phyloP scores from a whole-genome alignment of 2,888 invertebrate species.

The Neocrepidodera transversa region DNA sequence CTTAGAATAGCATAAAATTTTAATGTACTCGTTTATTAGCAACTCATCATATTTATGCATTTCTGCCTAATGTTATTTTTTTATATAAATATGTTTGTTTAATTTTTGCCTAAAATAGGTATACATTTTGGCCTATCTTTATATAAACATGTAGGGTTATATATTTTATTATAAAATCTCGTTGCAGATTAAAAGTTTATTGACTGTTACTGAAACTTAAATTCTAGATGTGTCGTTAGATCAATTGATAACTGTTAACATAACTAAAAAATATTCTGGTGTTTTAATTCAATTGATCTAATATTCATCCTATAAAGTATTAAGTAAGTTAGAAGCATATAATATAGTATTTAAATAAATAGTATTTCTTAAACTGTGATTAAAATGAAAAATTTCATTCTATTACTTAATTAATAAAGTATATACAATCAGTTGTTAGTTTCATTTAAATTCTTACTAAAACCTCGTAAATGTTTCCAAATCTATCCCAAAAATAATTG shows the following conservation, averaged over 20 bases:
- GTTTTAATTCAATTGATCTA: too few species aligned
- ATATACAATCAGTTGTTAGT: background rate
- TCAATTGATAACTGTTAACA: too few species aligned
- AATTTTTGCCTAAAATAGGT: too few species aligned
- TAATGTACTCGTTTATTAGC: too few species aligned
- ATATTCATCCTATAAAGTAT: too few species aligned
- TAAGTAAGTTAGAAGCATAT: background rate
- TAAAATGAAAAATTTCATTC: conserved; percentile 50
- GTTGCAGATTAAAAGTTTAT: background rate
- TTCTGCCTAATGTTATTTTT: too few species aligned
- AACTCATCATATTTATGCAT: too few species aligned
- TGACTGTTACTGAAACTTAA: background rate
- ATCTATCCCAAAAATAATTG: too few species aligned
- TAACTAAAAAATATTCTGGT: too few species aligned
- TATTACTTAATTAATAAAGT: conserved; percentile 50
- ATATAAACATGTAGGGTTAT: background rate
- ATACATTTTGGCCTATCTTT: background rate
- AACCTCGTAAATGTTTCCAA: background rate
- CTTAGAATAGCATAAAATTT: too few species aligned
- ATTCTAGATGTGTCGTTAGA: background rate
- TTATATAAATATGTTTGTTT: too few species aligned
- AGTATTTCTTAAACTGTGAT: conserved; percentile 57
- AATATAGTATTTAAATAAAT: conserved; percentile 18
- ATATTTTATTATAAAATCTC: conserved; percentile 2
- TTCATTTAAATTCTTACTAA: background rate